A percentile compares a stretch with the other conserved stretches of the same genome.
phyloP scores from a whole-genome alignment of 2,888 invertebrate genomes.

The Eupithecia dodoneata region DNA sequence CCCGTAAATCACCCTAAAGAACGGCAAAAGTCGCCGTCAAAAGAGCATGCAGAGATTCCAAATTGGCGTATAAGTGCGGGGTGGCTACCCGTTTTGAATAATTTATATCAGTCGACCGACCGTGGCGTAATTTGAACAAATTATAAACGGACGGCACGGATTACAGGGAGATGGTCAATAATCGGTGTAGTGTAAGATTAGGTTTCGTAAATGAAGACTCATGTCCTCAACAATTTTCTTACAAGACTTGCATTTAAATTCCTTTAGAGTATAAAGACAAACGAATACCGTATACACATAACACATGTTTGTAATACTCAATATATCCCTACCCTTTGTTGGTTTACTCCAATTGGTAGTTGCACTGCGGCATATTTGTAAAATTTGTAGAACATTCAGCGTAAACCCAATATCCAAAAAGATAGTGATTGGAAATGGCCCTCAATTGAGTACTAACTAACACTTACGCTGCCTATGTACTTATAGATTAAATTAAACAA shows the following conservation, averaged over 20 bases:
- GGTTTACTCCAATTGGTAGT: too few relatives aligned
- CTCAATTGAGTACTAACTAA: background rate
- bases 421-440: background rate
- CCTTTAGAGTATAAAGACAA: background rate
- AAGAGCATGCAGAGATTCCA: conserved; percentile 40
- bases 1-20: conserved; percentile 34
- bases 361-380: too few relatives aligned
- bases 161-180: conserved; percentile 37
- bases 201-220: background rate
- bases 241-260: background rate
- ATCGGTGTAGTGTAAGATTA: conserved; percentile 6
- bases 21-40: conserved; percentile 35
- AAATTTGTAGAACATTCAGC: too few relatives aligned
- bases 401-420: background rate
- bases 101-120: conserved; percentile 49
- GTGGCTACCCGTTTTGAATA: conserved; percentile 52
- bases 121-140: conserved; percentile 55
- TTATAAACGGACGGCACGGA: conserved; percentile 54
- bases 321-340: too few relatives aligned
- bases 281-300: background rate
- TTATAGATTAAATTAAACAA: background rate
- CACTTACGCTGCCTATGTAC: background rate
- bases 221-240: background rate
- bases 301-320: background rate
- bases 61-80: conserved; percentile 41